Base-by-base conservation (phyloP, 2,113 vertebrate species). In the Leptosomus discolor region DNA sequence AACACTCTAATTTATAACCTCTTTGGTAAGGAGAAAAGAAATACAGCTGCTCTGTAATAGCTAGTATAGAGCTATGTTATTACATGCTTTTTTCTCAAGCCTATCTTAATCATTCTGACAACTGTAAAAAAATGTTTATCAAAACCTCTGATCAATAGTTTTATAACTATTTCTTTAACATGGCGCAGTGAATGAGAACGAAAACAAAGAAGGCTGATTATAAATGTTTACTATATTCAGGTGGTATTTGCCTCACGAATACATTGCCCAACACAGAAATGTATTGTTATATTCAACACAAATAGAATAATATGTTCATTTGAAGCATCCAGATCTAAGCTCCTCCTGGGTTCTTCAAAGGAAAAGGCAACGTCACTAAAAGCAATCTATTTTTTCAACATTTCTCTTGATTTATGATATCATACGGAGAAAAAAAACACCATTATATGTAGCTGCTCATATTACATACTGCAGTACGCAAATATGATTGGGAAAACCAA, bases 141-240 rank as follows among this genome's bases (percentile, higher is more conserved):
- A 4, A 91, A 86, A 63, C 11, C 36, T 63, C 37, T 60, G 21
- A 67, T 43, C 3, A 86, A 41, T 2, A 91, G 48, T 46, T 79
- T 77, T 80, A 29, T 43, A 91, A 68, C 53, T 74, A 48, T 29
- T 88, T 80, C 51, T 90, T 90, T 76, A 90, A 60, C 46, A 82
- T 14, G 70, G 41, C 82, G 15, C 24, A 67, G 29, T 5, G 37
- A 90, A 87, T 21, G 12, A 88, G 57, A 63, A 83, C 5, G 21
- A 76, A 79, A 82, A 34, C 51, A 73, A 56, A 61, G n/a, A 36
- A 5, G 13, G 27, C 13, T 82, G 21, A 80, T 64, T 92, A 48
- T 73, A 92, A 69, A 51, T 53, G 37, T 48, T 91, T 88, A 57
- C 36, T 75, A 54, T 41, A 67, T 51, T 75, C 70, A 90, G 43